phyloP scores from a whole-genome alignment of 2,797 vertebrate species.

The Hyperoplus immaculatus region DNA sequence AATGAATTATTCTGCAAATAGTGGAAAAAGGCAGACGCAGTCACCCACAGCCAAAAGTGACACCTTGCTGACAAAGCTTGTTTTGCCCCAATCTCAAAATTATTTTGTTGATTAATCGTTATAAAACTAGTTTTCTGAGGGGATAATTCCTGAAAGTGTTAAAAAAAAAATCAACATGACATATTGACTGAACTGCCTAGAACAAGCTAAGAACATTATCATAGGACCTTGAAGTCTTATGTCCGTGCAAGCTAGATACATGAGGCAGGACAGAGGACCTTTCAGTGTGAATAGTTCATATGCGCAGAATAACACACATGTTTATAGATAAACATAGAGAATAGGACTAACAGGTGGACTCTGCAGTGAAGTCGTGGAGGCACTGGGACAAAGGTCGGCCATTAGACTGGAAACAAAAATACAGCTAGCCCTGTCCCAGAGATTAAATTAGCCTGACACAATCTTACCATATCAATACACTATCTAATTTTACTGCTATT shows the following conservation, averaged over 20 bases:
- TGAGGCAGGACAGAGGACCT: background rate
- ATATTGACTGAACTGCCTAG: background rate
- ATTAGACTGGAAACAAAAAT: slow-evolving; percentile 2
- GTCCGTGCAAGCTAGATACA: slow-evolving; percentile 13
- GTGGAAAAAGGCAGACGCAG: no score
- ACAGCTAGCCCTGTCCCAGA: background rate
- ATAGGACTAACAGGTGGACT: slow-evolving; percentile 24
- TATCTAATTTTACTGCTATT: background rate
- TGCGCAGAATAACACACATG: slow-evolving; percentile 28
- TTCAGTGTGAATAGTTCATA: background rate
- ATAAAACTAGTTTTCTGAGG: no score
- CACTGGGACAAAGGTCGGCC: slow-evolving; percentile 70
- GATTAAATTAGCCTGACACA: background rate
- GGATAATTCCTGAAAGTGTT: background rate
- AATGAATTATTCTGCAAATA: no score
- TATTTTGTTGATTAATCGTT: no score
- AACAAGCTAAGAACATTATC: background rate
- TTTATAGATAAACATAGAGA: slow-evolving; percentile 50
- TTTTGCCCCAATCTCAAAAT: no score
- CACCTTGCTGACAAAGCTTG: no score
- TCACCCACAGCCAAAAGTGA: no score
- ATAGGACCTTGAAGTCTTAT: background rate
- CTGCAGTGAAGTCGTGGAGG: slow-evolving; percentile 31
- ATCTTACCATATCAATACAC: background rate
- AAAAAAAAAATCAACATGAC: background rate